These are phyloP conservation scores for Agelas oroides DNA, from an alignment of 37 sponge, comb jelly and placozoan species.

Conservation along the genomic window DNA sequence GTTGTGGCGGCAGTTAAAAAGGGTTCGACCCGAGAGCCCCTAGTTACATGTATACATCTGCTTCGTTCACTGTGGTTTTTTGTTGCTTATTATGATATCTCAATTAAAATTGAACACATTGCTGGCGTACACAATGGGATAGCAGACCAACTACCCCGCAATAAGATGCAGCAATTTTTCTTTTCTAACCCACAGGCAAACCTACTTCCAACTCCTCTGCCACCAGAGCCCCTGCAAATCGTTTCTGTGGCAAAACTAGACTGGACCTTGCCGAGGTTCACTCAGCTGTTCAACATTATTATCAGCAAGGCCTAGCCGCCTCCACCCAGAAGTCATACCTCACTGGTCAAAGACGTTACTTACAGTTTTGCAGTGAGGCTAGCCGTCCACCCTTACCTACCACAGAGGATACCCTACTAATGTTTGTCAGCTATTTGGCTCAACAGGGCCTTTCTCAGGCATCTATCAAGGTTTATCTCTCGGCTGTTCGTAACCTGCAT, in stretches of 20 bases:
- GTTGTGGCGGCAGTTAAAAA: constrained; percentile 12
- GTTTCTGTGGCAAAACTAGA: too few relatives aligned
- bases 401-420: neutral
- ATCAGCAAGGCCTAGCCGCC: too few relatives aligned
- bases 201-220: constrained; percentile 2
- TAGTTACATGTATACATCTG: constrained; percentile 7
- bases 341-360: constrained; percentile 34
- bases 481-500: constrained; percentile 32
- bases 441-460: neutral
- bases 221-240: too few relatives aligned
- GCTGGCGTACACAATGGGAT: neutral
- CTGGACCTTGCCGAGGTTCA: too few relatives aligned
- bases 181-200: constrained; percentile 5
- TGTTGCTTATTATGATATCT: neutral
- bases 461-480: too few relatives aligned
- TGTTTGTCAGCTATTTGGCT: constrained; percentile 20
- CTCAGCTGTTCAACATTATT: too few relatives aligned
- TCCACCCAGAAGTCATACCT: too few relatives aligned
- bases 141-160: constrained; percentile 34
- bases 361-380: constrained; percentile 32
- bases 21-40: neutral
- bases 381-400: too few relatives aligned
- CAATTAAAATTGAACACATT: neutral
- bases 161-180: constrained; percentile 9
- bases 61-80: constrained; percentile 21